Evolutionary conservation across 2,888 invertebrate species (phyloP).

Genomic region (Maniola hyperantus): DNA sequence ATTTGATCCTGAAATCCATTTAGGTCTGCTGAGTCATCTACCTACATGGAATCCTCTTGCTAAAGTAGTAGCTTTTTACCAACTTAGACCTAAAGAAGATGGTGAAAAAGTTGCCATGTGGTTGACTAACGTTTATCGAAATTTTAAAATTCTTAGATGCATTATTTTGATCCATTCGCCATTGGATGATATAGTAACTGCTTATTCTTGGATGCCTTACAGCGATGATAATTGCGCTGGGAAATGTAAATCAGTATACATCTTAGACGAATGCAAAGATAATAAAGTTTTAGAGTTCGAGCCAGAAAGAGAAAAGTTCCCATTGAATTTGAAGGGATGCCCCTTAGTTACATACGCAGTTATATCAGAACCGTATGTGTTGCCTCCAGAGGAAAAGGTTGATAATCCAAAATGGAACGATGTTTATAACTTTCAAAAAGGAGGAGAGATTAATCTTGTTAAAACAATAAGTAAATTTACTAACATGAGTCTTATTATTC

Average conservation of each 20-base stretch:
- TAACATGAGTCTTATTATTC: constrained; percentile 69
- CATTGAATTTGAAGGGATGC: constrained; percentile 68
- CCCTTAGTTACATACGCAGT: constrained; percentile 71
- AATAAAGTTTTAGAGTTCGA: constrained; percentile 55
- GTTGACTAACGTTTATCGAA: constrained; percentile 69
- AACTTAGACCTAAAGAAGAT: constrained; percentile 57
- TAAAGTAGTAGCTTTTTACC: constrained; percentile 73
- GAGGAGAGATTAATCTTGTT: constrained; percentile 73
- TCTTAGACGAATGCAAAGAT: constrained; percentile 68
- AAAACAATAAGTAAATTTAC: constrained; percentile 75
- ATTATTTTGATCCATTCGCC: constrained; percentile 69
- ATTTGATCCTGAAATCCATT: constrained; percentile 70
- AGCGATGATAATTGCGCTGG: constrained; percentile 70
- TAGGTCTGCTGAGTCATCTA: constrained; percentile 71
- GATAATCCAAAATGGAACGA: constrained; percentile 56
- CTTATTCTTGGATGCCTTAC: constrained; percentile 76
- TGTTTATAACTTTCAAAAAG: constrained; percentile 64
- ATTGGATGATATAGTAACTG: constrained; percentile 57
- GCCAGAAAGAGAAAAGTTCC: constrained; percentile 63
- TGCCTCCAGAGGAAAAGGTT: constrained; percentile 63
- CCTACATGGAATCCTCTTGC: constrained; percentile 80
- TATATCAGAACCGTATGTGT: constrained; percentile 75
- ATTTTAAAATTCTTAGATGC: constrained; percentile 65
- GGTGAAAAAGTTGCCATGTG: constrained; percentile 57
- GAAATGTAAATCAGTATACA: constrained; percentile 64